Conservation (phyloP, 2,797 vertebrate genomes). For the Leuciscus waleckii region DNA sequence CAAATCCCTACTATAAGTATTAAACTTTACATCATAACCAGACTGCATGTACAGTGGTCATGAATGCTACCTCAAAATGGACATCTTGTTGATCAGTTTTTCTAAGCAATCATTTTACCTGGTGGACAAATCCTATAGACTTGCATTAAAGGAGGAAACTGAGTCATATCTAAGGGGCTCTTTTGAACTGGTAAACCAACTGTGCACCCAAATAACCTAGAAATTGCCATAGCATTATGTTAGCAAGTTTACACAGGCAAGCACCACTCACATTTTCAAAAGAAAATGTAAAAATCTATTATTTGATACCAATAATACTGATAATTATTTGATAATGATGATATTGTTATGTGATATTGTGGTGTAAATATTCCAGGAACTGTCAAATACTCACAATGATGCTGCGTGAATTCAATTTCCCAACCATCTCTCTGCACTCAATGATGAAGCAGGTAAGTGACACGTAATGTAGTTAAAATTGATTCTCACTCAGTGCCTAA, state of each 20-base stretch:
- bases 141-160: not conserved
- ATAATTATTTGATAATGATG: not conserved
- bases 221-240: not conserved
- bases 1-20: not conserved
- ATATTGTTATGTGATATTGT: not conserved
- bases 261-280: not conserved
- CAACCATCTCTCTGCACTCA: constrained; percentile 90
- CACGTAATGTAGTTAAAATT: not conserved
- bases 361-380: constrained; percentile 74
- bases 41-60: not conserved
- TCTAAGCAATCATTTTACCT: not conserved
- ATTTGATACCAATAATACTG: not conserved
- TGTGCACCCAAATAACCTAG: not conserved
- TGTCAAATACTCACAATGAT: constrained; percentile 97
- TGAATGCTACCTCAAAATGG: not conserved
- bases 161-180: not conserved
- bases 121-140: not conserved
- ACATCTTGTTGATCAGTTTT: not conserved
- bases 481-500: not conserved
- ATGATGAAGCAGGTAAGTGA: constrained; percentile 95
- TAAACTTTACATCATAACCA: not conserved
- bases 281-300: not conserved
- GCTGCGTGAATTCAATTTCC: constrained; percentile 88
- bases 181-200: not conserved
- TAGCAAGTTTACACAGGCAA: not conserved